These are phyloP conservation scores for Enteromius fasciolatus DNA, from an alignment of 2,797 vertebrate species.

Conservation along the genomic window DNA sequence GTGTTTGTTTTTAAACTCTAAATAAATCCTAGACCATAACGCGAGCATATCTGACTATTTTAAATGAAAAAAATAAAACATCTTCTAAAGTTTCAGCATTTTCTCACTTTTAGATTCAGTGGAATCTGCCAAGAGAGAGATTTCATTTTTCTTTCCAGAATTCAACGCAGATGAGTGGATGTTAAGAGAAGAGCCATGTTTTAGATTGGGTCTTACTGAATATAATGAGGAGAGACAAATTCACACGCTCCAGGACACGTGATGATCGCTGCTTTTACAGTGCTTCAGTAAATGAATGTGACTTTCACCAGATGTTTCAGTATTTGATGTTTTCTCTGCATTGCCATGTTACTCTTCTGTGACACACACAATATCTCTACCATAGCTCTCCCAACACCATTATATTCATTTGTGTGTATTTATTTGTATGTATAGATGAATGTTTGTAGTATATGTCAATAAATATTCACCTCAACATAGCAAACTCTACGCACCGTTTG, in stretches of 20 bases:
- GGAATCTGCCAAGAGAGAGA: conserved; percentile 89
- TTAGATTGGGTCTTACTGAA: conserved; percentile 72
- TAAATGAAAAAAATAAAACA: background rate
- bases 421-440: background rate
- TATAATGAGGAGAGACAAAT: conserved; percentile 74
- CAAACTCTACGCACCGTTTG: background rate
- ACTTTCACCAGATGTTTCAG: background rate
- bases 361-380: background rate
- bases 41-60: too few species aligned
- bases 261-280: conserved; percentile 54
- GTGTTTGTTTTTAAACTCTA: background rate
- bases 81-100: background rate
- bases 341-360: background rate
- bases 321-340: background rate
- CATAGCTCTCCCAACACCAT: background rate
- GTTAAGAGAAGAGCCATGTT: conserved; percentile 78
- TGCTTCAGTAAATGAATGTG: background rate
- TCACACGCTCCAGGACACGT: conserved; percentile 67
- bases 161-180: conserved; percentile 84
- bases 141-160: conserved; percentile 93
- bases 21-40: background rate
- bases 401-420: background rate
- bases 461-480: background rate
- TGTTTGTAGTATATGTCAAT: background rate
- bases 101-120: conserved; percentile 80